Evolutionary conservation across 2,888 invertebrate species (phyloP).

Genomic region (Volucella zonaria): DNA sequence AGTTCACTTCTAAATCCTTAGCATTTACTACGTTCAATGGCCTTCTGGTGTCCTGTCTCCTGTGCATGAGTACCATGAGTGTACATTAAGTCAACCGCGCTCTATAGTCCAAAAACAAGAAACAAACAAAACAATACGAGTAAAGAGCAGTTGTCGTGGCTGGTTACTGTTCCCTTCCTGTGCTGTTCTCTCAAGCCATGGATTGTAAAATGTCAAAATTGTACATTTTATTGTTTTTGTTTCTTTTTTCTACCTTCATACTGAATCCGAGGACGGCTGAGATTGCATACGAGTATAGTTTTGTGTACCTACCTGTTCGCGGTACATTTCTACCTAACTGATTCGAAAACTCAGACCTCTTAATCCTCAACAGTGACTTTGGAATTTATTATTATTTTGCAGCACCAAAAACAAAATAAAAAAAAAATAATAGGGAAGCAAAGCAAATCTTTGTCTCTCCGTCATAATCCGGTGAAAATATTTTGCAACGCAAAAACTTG

Average conservation of each 20-base stretch:
- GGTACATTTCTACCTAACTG: constrained; percentile 60
- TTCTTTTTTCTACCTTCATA: constrained; percentile 6
- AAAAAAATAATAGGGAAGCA: constrained; percentile 9
- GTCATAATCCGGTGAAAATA: constrained; percentile 72
- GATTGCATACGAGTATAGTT: neutral
- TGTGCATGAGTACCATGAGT: constrained; percentile 13
- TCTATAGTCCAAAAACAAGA: constrained; percentile 53
- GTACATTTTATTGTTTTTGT: constrained; percentile 50
- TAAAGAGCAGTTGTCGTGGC: neutral
- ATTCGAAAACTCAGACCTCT: constrained; percentile 45
- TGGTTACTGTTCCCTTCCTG: constrained; percentile 8
- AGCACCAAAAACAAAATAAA: constrained; percentile 21
- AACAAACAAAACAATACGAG: constrained; percentile 55
- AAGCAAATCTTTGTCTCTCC: constrained; percentile 57
- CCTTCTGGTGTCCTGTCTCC: constrained; percentile 7
- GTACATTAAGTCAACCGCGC: constrained; percentile 51
- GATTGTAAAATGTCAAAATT: constrained; percentile 71
- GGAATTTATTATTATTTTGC: constrained; percentile 70
- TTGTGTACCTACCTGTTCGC: constrained; percentile 33
- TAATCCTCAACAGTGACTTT: constrained; percentile 70
- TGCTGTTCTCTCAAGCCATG: constrained; percentile 21
- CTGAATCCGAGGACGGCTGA: neutral
- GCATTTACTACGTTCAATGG: constrained; percentile 54
- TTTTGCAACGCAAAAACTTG: constrained; percentile 65
- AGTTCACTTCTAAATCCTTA: constrained; percentile 67